Percentiles rank a stretch among this genome's conserved stretches.
These are phyloP conservation scores for Cinclus cinclus DNA, from an alignment of 2,113 vertebrate genomes.

Conservation along the genomic window DNA sequence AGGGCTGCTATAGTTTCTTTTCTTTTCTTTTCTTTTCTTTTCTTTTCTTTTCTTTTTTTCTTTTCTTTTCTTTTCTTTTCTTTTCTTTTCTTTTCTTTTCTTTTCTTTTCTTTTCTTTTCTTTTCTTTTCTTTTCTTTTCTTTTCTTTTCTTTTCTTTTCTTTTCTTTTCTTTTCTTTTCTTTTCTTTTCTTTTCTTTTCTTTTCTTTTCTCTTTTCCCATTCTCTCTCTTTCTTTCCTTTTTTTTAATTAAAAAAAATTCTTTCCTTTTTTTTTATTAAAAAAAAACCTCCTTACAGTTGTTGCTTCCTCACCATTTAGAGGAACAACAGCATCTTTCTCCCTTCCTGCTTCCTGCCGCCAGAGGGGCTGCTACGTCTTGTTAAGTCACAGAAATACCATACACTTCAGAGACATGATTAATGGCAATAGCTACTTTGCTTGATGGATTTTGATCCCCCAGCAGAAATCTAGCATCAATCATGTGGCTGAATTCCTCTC, in stretches of 20 bases:
- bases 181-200: too few relatives aligned
- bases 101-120: fast-evolving
- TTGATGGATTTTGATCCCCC: constrained; percentile 61
- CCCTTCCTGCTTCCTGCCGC: background rate
- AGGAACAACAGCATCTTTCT: background rate
- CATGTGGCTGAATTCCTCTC: constrained; percentile 38
- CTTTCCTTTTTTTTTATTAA: background rate
- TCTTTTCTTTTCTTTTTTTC: too few relatives aligned
- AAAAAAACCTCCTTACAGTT: background rate
- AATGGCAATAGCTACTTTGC: constrained; percentile 9
- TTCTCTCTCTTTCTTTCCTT: background rate
- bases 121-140: too few relatives aligned
- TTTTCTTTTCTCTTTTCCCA: too few relatives aligned
- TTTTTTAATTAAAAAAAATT: too few relatives aligned
- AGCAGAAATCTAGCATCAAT: constrained; percentile 61
- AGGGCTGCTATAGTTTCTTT: background rate
- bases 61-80: fast-evolving
- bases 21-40: too few relatives aligned
- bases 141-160: too few relatives aligned
- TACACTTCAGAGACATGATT: constrained; percentile 31
- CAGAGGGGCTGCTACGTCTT: background rate
- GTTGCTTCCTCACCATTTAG: background rate
- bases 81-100: fast-evolving
- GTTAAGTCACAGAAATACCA: background rate
- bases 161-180: too few relatives aligned